phyloP scores from a whole-genome alignment of 1,140 invertebrate genomes.

The Ostrea edulis region DNA sequence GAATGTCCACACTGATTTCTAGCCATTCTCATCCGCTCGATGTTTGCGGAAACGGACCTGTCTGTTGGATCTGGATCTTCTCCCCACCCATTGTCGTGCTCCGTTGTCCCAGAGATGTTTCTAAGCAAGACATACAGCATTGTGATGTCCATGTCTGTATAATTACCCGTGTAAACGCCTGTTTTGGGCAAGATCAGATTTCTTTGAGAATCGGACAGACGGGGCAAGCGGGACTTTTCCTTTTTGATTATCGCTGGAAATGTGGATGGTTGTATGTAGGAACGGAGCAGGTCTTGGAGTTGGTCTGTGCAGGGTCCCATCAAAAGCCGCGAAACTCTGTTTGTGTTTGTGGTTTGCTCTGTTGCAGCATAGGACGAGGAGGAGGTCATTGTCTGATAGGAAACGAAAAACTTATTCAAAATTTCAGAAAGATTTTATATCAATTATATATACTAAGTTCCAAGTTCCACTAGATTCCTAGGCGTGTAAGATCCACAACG shows the following conservation, averaged over 20 bases:
- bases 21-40: background rate
- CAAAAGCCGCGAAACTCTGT: background rate
- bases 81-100: background rate
- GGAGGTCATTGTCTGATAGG: background rate
- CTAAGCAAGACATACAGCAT: conserved; percentile 21
- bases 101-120: background rate
- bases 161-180: background rate
- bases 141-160: conserved; percentile 19
- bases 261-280: background rate
- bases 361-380: background rate
- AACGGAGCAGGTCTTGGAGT: background rate
- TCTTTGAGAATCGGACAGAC: background rate
- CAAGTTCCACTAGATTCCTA: no score
- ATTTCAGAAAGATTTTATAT: no score
- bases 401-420: no score
- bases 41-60: background rate
- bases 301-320: background rate
- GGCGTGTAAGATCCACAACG: no score
- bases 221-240: background rate
- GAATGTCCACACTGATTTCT: conserved; percentile 24
- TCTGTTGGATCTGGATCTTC: background rate
- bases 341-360: background rate
- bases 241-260: background rate
- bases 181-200: background rate
- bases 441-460: no score